phyloP scores from a whole-genome alignment of 92 coral and sea anemone genomes.

The Desmophyllum pertusum region DNA sequence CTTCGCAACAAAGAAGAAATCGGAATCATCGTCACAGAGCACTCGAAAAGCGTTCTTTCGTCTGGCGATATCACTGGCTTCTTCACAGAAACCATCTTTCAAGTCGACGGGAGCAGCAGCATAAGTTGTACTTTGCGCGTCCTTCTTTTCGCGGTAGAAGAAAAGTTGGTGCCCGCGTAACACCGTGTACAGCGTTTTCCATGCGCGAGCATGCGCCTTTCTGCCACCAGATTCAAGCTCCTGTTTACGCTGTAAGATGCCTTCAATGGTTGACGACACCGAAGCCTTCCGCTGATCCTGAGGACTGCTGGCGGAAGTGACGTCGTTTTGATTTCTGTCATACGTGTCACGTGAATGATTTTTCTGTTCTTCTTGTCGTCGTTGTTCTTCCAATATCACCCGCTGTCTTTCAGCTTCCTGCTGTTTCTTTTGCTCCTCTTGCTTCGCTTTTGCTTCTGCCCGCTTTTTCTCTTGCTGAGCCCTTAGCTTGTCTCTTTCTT shows the following conservation, averaged over 20 bases:
- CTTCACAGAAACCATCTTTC: slow-evolving; percentile 68
- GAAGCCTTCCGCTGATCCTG: slow-evolving; percentile 47
- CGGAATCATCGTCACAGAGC: slow-evolving; percentile 73
- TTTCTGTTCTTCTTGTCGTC: slow-evolving; percentile 6
- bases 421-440: slow-evolving; percentile 39
- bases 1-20: slow-evolving; percentile 77
- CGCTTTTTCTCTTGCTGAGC: slow-evolving; percentile 33
- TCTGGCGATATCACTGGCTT: slow-evolving; percentile 57
- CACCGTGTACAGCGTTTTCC: slow-evolving; percentile 88
- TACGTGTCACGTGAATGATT: not conserved
- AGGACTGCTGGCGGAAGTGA: slow-evolving; percentile 37
- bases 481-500: slow-evolving; percentile 32
- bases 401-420: slow-evolving; percentile 31
- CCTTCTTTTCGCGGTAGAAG: slow-evolving; percentile 78
- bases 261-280: slow-evolving; percentile 56
- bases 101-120: slow-evolving; percentile 75
- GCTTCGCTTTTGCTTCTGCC: slow-evolving; percentile 38
- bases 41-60: slow-evolving; percentile 74
- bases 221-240: slow-evolving; percentile 78
- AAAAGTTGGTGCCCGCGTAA: slow-evolving; percentile 68
- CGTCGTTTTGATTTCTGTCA: slow-evolving; percentile 27
- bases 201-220: slow-evolving; percentile 69
- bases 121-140: slow-evolving; percentile 52
- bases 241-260: slow-evolving; percentile 86
- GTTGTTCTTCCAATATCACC: slow-evolving; percentile 1